Evolutionary conservation across 2,888 invertebrate genomes (phyloP), one percentile per base, ranked within the genome.

Genomic region (Phanerotoma sp.): DNA sequence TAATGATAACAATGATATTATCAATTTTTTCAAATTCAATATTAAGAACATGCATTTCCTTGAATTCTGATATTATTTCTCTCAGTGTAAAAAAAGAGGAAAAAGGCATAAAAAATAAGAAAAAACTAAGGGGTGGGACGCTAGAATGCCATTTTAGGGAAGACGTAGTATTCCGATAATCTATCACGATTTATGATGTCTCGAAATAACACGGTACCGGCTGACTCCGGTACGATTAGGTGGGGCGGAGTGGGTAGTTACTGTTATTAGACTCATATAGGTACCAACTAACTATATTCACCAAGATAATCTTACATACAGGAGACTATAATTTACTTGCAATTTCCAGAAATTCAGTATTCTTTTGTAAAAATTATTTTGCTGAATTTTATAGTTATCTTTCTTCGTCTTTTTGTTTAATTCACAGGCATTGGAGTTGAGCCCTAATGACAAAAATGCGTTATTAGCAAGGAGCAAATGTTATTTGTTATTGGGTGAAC

Each of bases 381-480:
- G 10, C 10, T 18, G 21, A 41, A 6, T 25, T 37, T 16, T 5
- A 10, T n/a, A 13, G 13, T 47, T 35, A 20, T 18, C 9, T 18
- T 4, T 45, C 16, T 33, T n/a, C n/a, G 25, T 21, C 28, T 30
- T 54, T 46, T 28, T 35, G 38, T 55, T 61, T 56, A 62, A 61
- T 58, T 83, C 83, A 13, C 80, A 93, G 93, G 94, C 96, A 1
- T 80, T 96, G 58, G 93, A 95, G 65, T 77, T 95, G 51, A 91
- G 91, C 66, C 88, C 89, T 13, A 85, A 85, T 58, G 93, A 96
- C 68, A 89, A 90, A 66, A 88, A 89, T 62, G 93, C 93, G 0
- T 81, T 95, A 61, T 90, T 96, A 7, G 88, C 93, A 1, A 84
- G 96, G 51, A 93, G 95, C 73, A 91, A 89, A 75, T 96, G 96